Base-by-base conservation (phyloP, 1,140 invertebrate genomes). In the Spodoptera litura region DNA sequence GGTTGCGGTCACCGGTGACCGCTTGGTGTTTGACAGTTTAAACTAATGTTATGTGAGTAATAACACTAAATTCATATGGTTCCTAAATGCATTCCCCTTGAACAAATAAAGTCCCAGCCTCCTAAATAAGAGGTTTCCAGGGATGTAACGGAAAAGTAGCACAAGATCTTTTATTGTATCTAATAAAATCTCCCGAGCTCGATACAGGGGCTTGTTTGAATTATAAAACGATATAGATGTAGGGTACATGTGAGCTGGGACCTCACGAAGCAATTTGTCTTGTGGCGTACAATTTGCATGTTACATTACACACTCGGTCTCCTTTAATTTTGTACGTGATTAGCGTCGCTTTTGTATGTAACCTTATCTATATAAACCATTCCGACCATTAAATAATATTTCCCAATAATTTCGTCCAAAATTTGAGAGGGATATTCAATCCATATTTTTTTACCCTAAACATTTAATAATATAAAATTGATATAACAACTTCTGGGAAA, bases 111-210 rank as follows among this genome's bases (percentile, higher is more conserved):
- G 81, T 78, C 79, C 78, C 81, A 82, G 76, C 70, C 64, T 73
- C 64, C 85, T 82, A 85, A 87, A 86, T 85, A 86, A 86, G 86
- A 85, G 81, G 80, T 86, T 81, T 84, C 81, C 78, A 31, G 38
- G 35, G 73, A 59, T 58, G 73, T 75, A 58, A 76, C 79, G 84
- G 84, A 87, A 87, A 71, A 71, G 27, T 55, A 20, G 25, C 27
- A 55, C 66, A 35, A 25, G 52, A 71, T 35, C 52, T 86, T 87
- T 88, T 86, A 86, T 84, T 84, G 79, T 85, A 79, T 78, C 84
- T 87, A 85, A 88, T 88, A 88, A 88, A 85, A 88, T 84, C 80
- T 85, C 79, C 73, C 27, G 81, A 79, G 81, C 73, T 83, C 82
- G 82, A 86, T 86, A 84, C 82, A 38, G 79, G 80, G 44, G 78